Base-by-base conservation (phyloP, 2,888 invertebrate genomes). In the Helleia helle region DNA sequence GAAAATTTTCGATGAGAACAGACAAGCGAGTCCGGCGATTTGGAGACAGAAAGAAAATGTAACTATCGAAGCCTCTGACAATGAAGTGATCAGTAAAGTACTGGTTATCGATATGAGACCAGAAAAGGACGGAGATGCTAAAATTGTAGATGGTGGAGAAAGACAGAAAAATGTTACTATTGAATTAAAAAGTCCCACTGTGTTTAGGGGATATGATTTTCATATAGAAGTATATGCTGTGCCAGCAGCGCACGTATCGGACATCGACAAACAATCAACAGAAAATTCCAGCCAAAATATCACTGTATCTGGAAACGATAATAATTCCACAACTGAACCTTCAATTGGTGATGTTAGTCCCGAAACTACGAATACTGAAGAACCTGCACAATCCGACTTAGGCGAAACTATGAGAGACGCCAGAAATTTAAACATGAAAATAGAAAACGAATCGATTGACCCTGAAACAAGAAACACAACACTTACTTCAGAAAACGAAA, bases 101-200 rank as follows among this genome's bases (percentile, higher is more conserved):
- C 52, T 62, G 14, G 55, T 83, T 4, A 72, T 59, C 22, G 83
- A 84, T 41, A 50, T 64, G 27, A 65, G 83, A 38, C 59, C 66
- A 18, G 66, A 70, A 27, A 81, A 83, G 50, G 71, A 81, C 40
- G 83, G 83, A 13, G 71, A 73, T 44, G 79, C 59, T 0, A 55
- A 55, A 43, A 66, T 84, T 5, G 52, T 71, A 0, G 67, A 71
- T 34, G 83, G 83, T 0, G 83, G 83, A 44, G 61, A 59, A 34
- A 77, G 79, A 45, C 54, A 72, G 25, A 62, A 65, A 25, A 73
- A 65, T 40, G 73, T 80, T 3, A 77, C 75, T 0, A 54, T 84
- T 6, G 68, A 79, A 51, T 50, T 84, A 1, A 71, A 76, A 50
- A 79, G 83, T 28, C 83, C 83, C 0, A 65, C 79, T 5, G 61